These are phyloP conservation scores for Habropoda laboriosa DNA, from an alignment of 1,140 invertebrate species.

Conservation along the genomic window DNA sequence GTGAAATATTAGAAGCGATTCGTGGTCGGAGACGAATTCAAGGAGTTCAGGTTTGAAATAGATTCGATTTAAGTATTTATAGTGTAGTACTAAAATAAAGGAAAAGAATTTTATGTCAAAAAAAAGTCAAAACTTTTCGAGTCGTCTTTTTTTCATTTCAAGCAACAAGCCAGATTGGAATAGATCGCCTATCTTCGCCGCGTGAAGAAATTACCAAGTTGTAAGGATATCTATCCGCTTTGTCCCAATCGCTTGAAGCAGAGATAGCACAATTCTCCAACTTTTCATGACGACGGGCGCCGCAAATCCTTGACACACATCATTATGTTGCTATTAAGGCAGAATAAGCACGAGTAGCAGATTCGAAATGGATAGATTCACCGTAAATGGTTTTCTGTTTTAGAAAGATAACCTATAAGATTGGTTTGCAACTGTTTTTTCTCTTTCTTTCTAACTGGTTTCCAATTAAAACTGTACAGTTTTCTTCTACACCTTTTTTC, in stretches of 20 bases:
- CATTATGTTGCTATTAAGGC: constrained; percentile 54
- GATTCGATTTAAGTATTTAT: neutral
- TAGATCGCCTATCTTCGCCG: neutral
- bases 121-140: too few species aligned
- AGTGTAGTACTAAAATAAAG: too few species aligned
- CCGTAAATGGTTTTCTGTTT: neutral
- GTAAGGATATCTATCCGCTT: neutral
- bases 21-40: neutral
- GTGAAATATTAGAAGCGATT: neutral
- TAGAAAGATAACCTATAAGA: neutral
- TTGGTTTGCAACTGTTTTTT: neutral
- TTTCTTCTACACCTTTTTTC: too few species aligned
- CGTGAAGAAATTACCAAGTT: neutral
- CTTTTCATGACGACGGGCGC: constrained; percentile 5
- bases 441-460: neutral
- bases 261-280: neutral
- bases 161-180: neutral
- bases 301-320: constrained; percentile 58
- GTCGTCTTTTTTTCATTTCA: neutral
- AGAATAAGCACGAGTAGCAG: constrained; percentile 23
- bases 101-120: too few species aligned
- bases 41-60: neutral
- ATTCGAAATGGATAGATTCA: constrained; percentile 10
- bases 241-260: neutral
- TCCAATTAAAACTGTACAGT: too few species aligned